Evolutionary conservation across 2,113 vertebrate genomes (phyloP), one percentile per base, ranked within the genome.

Genomic region (Nestor notabilis): DNA sequence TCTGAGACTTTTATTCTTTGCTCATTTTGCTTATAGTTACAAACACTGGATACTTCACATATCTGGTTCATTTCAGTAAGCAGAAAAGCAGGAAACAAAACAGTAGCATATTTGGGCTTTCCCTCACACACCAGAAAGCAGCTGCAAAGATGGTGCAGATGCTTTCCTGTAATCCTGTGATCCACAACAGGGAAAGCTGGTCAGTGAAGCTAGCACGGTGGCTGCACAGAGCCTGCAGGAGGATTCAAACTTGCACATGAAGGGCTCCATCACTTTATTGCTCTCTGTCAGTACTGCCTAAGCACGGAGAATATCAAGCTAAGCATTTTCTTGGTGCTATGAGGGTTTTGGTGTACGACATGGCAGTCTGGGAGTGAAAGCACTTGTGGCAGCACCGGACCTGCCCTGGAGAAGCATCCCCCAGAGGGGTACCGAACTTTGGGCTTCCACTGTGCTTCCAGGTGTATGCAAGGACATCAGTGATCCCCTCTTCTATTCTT

Each of bases 211-310:
- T 46, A 44, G 25, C 10, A 0, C 7, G 5, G 44, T n/a, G 44
- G 33, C 24, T 49, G 61, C 18, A n/a, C 19, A 61, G 44, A 81
- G 18, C 7, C 49, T 70, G 11, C 11, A n/a, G 37, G 27, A 83
- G 29, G 19, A 17, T 35, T 13, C 24, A 71, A 28, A 0, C 5
- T 25, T 1, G 1, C 10, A 16, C 15, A 8, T 11, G 41, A 77
- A 56, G 16, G 13, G 2, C 5, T 5, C 14, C 5, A 2, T 28
- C 16, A 41, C 8, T 39, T 76, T 33, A 21, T 9, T 77, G 37
- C 12, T 77, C 11, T 25, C 49, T 80, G 52, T 27, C 13, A 43
- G 33, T 24, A 7, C 29, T 53, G 20, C 52, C 16, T 11, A 15
- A 53, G 56, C 43, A 72, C 28, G 50, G 29, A 46, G n/a, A 46